Evolutionary conservation across 2,888 invertebrate genomes (phyloP), one percentile per base, ranked within the genome.

Genomic region (Drosophila buzzatii): DNA sequence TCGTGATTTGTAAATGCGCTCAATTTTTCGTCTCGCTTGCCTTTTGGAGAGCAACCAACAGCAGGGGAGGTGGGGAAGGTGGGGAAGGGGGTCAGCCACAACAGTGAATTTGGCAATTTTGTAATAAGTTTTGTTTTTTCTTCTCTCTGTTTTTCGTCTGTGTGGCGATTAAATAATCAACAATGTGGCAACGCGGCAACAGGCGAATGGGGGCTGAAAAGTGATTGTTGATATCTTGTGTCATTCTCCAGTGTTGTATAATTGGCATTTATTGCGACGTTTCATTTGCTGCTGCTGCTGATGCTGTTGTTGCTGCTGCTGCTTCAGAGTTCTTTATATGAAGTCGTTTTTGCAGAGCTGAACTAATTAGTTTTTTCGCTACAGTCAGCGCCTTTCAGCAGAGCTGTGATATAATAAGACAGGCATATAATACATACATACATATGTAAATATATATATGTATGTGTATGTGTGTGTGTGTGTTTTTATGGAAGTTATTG

Each of bases 1-100:
- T 89, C 91, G 89, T 89, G 91, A 89, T 89, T 90, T 90, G 89
- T 90, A 86, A 86, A 90, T 82, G 84, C 83, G 86, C 80, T 84
- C 81, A 81, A 79, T 73, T 81, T 88, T 85, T 90, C 73, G 88
- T 73, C 73, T 72, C 83, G 80, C 72, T 74, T 41, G 56, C 41
- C 51, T 61, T 74, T 74, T 76, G 27, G 41, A 27, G 55, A 41
- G 20, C 47, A n/a, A 10, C 42, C 47, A n/a, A 10, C 42, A 37
- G 39, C 31, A 63, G 27, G 53, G 39, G 47, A 12, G 31, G 37
- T 20, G 8, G 10, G 8, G 31, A 27, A 18, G 53, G 6, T 20
- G 20, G 18, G 9, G 20, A 23, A 10, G n/a, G 51, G 42, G 31
- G 16, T 37, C 18, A 23, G 42, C 20, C 39, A 12, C 52, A 56